These are phyloP conservation scores for Myathropa florea DNA, from an alignment of 2,888 invertebrate species.

Conservation along the genomic window DNA sequence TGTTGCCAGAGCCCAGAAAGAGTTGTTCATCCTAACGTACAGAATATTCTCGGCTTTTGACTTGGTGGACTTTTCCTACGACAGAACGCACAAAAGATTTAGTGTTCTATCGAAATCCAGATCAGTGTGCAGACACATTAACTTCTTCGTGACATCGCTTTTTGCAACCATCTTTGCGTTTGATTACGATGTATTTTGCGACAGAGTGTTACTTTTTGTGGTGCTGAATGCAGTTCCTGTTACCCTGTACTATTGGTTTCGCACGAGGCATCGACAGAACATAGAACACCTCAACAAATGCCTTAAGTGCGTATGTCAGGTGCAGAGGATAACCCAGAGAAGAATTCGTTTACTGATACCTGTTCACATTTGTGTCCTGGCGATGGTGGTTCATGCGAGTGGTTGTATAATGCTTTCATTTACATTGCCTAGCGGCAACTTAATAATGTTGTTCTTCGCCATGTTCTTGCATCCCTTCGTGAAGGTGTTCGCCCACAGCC, in stretches of 20 bases:
- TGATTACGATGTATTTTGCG: background rate
- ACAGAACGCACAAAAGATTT: background rate
- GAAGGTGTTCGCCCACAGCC: background rate
- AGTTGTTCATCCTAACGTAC: background rate
- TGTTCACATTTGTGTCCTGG: background rate
- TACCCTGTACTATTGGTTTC: background rate
- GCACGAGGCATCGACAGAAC: background rate
- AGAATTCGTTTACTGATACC: background rate
- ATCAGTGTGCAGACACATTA: background rate
- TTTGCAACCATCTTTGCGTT: background rate
- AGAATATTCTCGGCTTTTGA: background rate
- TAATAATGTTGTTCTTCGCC: accelerated
- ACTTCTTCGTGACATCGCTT: background rate
- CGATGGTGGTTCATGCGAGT: background rate
- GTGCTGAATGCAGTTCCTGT: background rate
- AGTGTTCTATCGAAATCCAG: background rate
- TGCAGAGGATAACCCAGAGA: background rate
- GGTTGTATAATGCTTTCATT: too few species aligned
- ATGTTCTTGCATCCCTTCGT: background rate
- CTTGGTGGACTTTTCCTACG: background rate
- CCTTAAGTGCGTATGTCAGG: background rate
- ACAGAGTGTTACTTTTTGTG: background rate
- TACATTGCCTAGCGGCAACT: too few species aligned
- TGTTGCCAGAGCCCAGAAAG: background rate
- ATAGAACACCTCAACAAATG: background rate